Percentiles rank a stretch among this genome's conserved stretches.
phyloP scores from a whole-genome alignment of 2,113 vertebrate species.

The Natator depressus region DNA sequence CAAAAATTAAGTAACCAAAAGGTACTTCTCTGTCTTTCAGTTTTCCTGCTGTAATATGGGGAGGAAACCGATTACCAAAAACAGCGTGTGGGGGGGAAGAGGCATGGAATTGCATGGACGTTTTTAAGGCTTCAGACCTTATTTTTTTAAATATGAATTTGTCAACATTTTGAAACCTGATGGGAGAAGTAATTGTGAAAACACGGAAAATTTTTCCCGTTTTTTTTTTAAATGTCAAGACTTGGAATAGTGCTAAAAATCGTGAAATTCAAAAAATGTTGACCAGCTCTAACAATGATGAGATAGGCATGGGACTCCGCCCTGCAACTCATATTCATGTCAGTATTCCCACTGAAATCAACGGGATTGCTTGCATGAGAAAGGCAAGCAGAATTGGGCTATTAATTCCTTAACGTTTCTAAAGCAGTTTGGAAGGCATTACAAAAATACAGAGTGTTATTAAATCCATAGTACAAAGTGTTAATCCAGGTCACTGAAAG shows the following conservation, averaged over 20 bases:
- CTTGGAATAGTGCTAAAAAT: not conserved
- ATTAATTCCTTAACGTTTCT: not conserved
- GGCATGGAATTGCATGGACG: not conserved
- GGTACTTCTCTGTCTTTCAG: not conserved
- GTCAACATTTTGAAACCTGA: not conserved
- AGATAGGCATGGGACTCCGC: not conserved
- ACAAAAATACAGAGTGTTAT: not conserved
- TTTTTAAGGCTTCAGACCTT: not conserved
- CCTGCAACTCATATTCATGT: not conserved
- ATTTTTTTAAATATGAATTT: not conserved
- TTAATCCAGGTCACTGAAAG: not conserved
- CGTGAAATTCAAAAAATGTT: not conserved
- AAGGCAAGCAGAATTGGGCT: not conserved
- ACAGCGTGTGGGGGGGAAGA: rapidly evolving
- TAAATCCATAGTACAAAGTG: not conserved
- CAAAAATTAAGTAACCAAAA: not conserved
- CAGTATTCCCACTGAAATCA: not conserved
- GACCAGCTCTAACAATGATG: not conserved
- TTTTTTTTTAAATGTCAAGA: not conserved
- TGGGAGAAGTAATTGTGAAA: not conserved
- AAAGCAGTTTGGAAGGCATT: not conserved
- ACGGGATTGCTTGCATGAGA: not conserved
- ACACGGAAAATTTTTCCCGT: no score
- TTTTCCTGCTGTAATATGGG: not conserved
- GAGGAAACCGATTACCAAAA: not conserved